Conservation (phyloP, 2,888 invertebrate species). For the Phyllotreta cruciferae region DNA sequence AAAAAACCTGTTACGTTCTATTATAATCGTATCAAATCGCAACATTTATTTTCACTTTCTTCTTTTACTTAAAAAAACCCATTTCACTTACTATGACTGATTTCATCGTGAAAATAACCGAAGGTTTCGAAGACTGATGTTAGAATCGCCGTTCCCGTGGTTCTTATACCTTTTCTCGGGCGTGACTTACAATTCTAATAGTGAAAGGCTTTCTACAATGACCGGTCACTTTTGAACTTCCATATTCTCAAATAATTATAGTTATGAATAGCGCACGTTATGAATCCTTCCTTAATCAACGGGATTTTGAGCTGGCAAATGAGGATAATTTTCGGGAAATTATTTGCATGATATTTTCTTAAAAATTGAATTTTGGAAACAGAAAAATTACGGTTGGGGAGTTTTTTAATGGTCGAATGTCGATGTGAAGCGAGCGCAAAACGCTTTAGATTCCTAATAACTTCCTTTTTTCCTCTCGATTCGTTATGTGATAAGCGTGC, state of each 20-base stretch:
- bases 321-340: too few relatives aligned
- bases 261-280: background rate
- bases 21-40: slow-evolving; percentile 9
- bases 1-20: background rate
- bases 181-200: slow-evolving; percentile 38
- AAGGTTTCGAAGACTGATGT: slow-evolving; percentile 39
- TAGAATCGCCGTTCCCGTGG: slow-evolving; percentile 31
- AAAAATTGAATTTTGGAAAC: too few relatives aligned
- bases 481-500: too few relatives aligned
- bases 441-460: too few relatives aligned
- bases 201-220: slow-evolving; percentile 46
- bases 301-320: slow-evolving; percentile 1
- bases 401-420: too few relatives aligned
- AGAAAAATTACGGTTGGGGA: too few relatives aligned
- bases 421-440: too few relatives aligned
- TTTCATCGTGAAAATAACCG: slow-evolving; percentile 35
- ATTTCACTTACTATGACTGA: slow-evolving; percentile 41
- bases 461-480: too few relatives aligned
- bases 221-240: slow-evolving; percentile 7
- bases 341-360: too few relatives aligned
- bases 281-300: background rate
- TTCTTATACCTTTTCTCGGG: slow-evolving; percentile 45
- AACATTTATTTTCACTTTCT: slow-evolving; percentile 9
- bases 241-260: slow-evolving; percentile 1
- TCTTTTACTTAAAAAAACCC: slow-evolving; percentile 8